Evolutionary conservation across 2,888 invertebrate species (phyloP), one percentile per base, ranked within the genome.

Genomic region (Diloba caeruleocephala): DNA sequence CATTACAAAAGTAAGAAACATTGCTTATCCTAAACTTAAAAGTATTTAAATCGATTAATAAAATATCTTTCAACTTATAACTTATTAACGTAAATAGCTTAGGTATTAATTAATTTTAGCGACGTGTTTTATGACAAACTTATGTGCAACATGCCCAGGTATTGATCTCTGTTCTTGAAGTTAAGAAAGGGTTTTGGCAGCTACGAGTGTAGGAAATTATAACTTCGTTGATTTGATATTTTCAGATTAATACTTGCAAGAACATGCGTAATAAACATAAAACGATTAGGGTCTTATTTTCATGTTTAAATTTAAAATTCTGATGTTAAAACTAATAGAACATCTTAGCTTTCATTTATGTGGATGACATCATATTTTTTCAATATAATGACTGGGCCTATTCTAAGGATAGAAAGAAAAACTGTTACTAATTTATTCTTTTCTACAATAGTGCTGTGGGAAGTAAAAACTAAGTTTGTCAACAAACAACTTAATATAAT

Each of bases 41-140:
- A 83, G 78, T 87, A 85, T 82, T 82, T 83, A 82, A 81, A 81
- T 79, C 74, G 64, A 76, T 76, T 73, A 74, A 68, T 70, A 71
- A 77, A 74, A 72, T 78, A 78, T 75, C 70, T 78, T 79, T 76
- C 76, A 78, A 82, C 74, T 79, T 80, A 78, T 81, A 87, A 88
- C 82, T 87, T 88, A 88, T 88, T 87, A 84, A 84, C 79, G 77
- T 76, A 76, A 71, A 55, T 78, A 87, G 81, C 69, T 78, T 83
- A 85, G 82, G 71, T 78, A 79, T 79, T 72, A 68, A 78, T 76
- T 79, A 72, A 78, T 78, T 74, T 65, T 79, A 75, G 66, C 70
- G 37, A 61, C 41, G 65, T 69, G 63, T 58, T 76, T 72, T 74
- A 74, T 79, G 86, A 78, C 82, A 84, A 74, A 84, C 77, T 82